Evolutionary conservation across 2,797 vertebrate species (phyloP).

Genomic region (Lagorchestes hirsutus): DNA sequence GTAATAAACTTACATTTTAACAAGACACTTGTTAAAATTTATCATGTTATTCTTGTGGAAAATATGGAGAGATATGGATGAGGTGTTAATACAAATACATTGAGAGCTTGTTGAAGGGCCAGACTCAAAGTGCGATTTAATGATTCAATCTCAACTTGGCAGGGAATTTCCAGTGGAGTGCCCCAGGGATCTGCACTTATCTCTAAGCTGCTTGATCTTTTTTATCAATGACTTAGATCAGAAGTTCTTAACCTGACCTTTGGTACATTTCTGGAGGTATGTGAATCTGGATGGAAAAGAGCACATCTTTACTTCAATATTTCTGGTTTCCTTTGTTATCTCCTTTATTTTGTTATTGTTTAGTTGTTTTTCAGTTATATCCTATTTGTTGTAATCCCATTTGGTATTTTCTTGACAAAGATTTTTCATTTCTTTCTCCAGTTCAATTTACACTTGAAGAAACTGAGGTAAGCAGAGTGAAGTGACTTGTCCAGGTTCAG

Average conservation of each 20-base stretch:
- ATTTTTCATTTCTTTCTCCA: too few species aligned
- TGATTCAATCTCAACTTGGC: not conserved
- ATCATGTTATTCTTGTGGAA: not conserved
- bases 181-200: not conserved
- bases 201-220: not conserved
- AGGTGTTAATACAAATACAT: not conserved
- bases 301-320: not conserved
- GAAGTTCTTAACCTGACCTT: not conserved
- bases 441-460: too few species aligned
- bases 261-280: not conserved
- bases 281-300: not conserved
- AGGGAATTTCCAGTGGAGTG: not conserved
- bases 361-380: not conserved
- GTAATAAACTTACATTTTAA: not conserved
- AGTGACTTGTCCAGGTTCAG: too few species aligned
- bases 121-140: not conserved
- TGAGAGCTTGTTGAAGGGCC: not conserved
- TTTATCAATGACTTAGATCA: not conserved
- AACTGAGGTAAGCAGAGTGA: too few species aligned
- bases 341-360: not conserved
- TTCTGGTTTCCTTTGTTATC: not conserved
- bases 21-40: not conserved
- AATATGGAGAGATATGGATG: not conserved
- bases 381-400: too few species aligned
- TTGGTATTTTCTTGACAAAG: too few species aligned